These are phyloP conservation scores for Phainopepla nitens DNA, from an alignment of 2,113 vertebrate genomes.

Conservation along the genomic window DNA sequence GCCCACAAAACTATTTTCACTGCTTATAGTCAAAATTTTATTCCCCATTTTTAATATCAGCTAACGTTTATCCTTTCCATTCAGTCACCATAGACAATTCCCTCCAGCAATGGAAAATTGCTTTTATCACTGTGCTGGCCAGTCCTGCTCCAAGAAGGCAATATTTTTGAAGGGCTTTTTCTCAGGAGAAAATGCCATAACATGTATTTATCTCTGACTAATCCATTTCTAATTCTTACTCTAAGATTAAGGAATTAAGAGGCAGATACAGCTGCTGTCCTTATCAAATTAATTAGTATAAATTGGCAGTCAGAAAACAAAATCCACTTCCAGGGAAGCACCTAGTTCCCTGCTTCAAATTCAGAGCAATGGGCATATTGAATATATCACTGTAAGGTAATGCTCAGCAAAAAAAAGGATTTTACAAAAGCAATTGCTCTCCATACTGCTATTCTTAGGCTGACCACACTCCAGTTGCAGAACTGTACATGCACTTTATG, in stretches of 20 bases:
- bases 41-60: conserved; percentile 27
- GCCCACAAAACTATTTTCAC: not conserved
- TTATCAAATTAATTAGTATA: conserved; percentile 73
- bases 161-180: conserved; percentile 52
- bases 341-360: conserved; percentile 3
- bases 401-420: not conserved
- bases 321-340: conserved; percentile 32
- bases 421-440: not conserved
- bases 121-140: not conserved
- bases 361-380: not conserved
- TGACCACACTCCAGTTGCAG: not conserved
- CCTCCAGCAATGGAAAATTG: not conserved
- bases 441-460: not conserved
- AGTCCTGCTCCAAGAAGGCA: conserved; percentile 12
- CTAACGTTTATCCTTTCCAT: not conserved
- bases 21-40: not conserved
- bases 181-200: conserved; percentile 53
- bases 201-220: conserved; percentile 70
- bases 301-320: conserved; percentile 61
- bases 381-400: not conserved
- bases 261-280: conserved; percentile 65
- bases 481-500: not conserved
- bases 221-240: conserved; percentile 66
- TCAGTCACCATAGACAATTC: conserved; percentile 9
- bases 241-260: conserved; percentile 71